phyloP scores from a whole-genome alignment of 2,113 vertebrate species.

The Hoplias malabaricus region DNA sequence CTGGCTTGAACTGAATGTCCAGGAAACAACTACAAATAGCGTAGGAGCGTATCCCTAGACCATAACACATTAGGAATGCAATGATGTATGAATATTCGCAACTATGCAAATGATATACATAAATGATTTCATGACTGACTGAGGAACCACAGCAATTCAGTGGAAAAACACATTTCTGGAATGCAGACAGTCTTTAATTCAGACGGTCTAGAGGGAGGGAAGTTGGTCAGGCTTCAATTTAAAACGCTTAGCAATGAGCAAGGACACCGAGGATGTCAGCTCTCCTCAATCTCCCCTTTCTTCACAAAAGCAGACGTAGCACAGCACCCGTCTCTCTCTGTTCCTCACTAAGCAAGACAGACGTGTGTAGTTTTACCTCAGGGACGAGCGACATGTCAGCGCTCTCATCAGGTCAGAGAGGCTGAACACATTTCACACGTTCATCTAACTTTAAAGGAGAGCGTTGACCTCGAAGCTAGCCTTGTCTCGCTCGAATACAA shows the following conservation, averaged over 20 bases:
- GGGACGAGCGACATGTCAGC: neutral
- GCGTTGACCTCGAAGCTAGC: neutral
- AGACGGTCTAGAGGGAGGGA: too few species aligned
- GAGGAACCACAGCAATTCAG: too few species aligned
- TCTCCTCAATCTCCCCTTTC: neutral
- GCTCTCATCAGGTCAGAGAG: neutral
- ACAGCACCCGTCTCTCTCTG: neutral
- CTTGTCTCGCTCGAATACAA: neutral
- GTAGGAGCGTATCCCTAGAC: too few species aligned
- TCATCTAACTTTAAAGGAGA: conserved; percentile 3
- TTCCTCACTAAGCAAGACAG: neutral
- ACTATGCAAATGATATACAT: too few species aligned
- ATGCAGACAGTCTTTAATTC: too few species aligned
- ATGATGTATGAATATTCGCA: too few species aligned
- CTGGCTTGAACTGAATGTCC: too few species aligned
- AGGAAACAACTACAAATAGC: too few species aligned
- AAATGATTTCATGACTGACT: too few species aligned
- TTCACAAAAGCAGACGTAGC: neutral
- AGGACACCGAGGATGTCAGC: neutral
- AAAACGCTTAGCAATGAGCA: neutral
- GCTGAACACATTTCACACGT: neutral
- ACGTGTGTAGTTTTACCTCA: conserved; percentile 1
- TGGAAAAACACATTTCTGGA: too few species aligned
- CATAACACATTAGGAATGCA: too few species aligned
- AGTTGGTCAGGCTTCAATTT: too few species aligned